Conservation (phyloP, 2,113 vertebrate genomes). For the Phalacrocorax pelagicus region DNA sequence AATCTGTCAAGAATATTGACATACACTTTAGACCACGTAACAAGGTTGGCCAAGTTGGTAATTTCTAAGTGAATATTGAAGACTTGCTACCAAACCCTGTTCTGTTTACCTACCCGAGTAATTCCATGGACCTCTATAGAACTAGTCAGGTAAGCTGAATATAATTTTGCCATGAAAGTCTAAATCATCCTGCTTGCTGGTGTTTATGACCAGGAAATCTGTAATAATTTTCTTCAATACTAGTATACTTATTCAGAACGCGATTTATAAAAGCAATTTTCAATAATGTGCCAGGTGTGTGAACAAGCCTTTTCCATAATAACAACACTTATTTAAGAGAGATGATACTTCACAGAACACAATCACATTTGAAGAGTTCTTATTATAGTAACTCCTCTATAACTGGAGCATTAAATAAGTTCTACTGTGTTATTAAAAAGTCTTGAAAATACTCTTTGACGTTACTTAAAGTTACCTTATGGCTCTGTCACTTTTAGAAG, state of each 20-base stretch:
- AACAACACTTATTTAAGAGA: constrained; percentile 53
- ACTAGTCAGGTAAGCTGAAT: background rate
- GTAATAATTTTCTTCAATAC: background rate
- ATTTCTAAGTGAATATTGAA: background rate
- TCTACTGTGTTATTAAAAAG: constrained; percentile 23
- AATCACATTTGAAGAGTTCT: constrained; percentile 47
- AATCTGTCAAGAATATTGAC: background rate
- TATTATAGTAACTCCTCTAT: constrained; percentile 47
- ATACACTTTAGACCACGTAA: background rate
- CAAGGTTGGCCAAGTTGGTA: background rate
- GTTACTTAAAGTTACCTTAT: constrained; percentile 9
- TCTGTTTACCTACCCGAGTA: background rate
- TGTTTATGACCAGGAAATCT: background rate
- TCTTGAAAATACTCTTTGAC: constrained; percentile 7
- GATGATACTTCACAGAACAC: constrained; percentile 48
- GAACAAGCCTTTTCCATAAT: constrained; percentile 61
- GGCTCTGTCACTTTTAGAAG: background rate
- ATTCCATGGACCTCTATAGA: background rate
- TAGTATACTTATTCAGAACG: background rate
- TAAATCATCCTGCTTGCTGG: background rate
- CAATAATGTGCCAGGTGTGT: background rate
- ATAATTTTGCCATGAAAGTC: background rate
- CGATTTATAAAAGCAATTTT: constrained; percentile 64
- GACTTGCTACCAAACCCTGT: background rate
- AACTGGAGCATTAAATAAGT: constrained; percentile 55